phyloP scores from a whole-genome alignment of 2,113 vertebrate species.

The Aptenodytes patagonicus region DNA sequence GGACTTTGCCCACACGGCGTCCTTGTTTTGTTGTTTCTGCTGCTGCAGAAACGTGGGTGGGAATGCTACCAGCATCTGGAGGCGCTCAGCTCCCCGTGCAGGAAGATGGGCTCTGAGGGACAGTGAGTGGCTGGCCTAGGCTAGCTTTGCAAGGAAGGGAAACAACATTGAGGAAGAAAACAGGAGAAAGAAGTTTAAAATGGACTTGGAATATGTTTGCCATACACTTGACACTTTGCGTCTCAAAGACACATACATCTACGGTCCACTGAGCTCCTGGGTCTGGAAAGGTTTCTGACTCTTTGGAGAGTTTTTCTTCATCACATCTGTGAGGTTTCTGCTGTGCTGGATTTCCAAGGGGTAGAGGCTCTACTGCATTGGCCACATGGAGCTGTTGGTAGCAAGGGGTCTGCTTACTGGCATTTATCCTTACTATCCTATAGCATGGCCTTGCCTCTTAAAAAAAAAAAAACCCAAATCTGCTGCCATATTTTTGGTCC shows the following conservation, averaged over 20 bases:
- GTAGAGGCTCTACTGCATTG: background rate
- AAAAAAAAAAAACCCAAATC: background rate
- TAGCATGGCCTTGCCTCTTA: background rate
- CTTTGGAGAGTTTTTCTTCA: background rate
- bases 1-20: background rate
- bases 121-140: background rate
- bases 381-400: background rate
- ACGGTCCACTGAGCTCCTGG: rapidly evolving
- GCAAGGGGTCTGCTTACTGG: background rate
- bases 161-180: background rate
- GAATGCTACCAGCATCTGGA: constrained; percentile 6
- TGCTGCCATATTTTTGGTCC: background rate
- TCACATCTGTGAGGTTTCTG: background rate
- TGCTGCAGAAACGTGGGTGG: constrained; percentile 6
- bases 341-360: background rate
- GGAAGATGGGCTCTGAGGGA: background rate
- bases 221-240: rapidly evolving
- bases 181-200: background rate
- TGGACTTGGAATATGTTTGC: background rate
- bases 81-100: background rate
- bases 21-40: constrained; percentile 15
- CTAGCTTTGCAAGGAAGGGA: background rate
- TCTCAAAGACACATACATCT: background rate
- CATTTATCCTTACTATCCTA: background rate
- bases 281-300: background rate